phyloP scores from a whole-genome alignment of 2,797 vertebrate genomes.

The Sebastes itinus region DNA sequence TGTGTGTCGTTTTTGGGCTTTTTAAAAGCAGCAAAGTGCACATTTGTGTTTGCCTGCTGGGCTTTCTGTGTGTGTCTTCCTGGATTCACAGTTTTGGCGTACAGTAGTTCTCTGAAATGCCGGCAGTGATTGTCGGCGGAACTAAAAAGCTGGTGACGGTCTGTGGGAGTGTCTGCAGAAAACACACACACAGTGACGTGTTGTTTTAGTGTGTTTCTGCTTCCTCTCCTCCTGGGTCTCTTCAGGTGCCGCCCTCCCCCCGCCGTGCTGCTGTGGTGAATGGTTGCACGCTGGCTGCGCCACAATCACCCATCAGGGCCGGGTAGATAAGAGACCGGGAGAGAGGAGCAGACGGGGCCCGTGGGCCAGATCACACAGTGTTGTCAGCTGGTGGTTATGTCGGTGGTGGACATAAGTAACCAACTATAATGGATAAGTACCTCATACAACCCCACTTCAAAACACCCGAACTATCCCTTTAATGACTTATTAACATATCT shows the following conservation, averaged over 20 bases:
- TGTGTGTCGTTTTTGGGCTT: not conserved
- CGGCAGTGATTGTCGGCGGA: slow-evolving; percentile 41
- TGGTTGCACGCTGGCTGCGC: no score
- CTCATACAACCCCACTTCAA: no score
- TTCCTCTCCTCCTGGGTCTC: no score
- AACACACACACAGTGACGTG: not conserved
- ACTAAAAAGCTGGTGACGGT: slow-evolving; percentile 35
- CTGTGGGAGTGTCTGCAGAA: slow-evolving; percentile 13
- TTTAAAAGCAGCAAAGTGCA: not conserved
- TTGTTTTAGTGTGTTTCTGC: no score
- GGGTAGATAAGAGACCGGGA: no score
- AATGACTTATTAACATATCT: rapidly evolving
- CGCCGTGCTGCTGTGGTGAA: rapidly evolving
- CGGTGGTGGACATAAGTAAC: no score
- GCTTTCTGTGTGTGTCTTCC: slow-evolving; percentile 2
- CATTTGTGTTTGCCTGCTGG: not conserved
- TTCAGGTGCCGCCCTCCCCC: no score
- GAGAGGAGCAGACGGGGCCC: no score
- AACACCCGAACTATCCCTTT: no score
- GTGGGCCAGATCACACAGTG: no score
- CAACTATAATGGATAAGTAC: no score
- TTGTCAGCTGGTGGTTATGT: no score
- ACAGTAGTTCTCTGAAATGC: slow-evolving; percentile 61
- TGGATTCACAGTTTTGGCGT: slow-evolving; percentile 27
- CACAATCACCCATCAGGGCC: rapidly evolving